Evolutionary conservation across 1,140 invertebrate species (phyloP).

Genomic region (Chironomus tepperi): DNA sequence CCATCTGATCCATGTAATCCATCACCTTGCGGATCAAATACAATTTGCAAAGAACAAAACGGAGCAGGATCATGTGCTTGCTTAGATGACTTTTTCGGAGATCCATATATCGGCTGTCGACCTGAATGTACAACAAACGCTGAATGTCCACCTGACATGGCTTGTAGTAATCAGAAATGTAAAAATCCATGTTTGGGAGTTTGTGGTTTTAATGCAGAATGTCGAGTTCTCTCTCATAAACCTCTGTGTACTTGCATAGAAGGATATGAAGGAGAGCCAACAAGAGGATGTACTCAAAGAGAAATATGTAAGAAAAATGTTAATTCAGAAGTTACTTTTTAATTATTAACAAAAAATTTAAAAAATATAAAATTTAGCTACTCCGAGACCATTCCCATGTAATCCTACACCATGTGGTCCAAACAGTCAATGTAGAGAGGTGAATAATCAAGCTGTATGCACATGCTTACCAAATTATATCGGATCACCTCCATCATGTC

Average conservation of each 20-base stretch:
- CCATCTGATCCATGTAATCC: slow-evolving; percentile 54
- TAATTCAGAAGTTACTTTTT: not conserved
- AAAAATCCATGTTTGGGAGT: slow-evolving; percentile 61
- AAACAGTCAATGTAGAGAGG: slow-evolving; percentile 44
- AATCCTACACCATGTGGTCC: slow-evolving; percentile 48
- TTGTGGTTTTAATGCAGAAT: slow-evolving; percentile 58
- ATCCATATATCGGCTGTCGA: slow-evolving; percentile 60
- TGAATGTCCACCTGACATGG: slow-evolving; percentile 55
- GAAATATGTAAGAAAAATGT: slow-evolving; percentile 38
- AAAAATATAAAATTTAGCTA: slow-evolving; percentile 10
- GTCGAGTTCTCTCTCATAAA: slow-evolving; percentile 55
- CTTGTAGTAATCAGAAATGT: slow-evolving; percentile 61
- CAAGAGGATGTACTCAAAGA: slow-evolving; percentile 46
- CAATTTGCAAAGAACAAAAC: slow-evolving; percentile 65
- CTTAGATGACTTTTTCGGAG: slow-evolving; percentile 61
- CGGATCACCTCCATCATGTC: slow-evolving; percentile 49
- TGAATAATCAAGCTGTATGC: slow-evolving; percentile 47
- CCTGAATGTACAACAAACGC: slow-evolving; percentile 65
- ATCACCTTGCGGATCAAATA: slow-evolving; percentile 72
- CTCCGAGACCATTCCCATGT: slow-evolving; percentile 39
- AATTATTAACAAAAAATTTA: slow-evolving; percentile 24
- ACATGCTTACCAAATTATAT: slow-evolving; percentile 49
- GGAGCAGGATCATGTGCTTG: slow-evolving; percentile 69
- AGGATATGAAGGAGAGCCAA: slow-evolving; percentile 65
- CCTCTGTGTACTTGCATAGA: slow-evolving; percentile 62